Percentiles rank a stretch among this genome's conserved stretches.
Evolutionary conservation across 2,888 invertebrate genomes (phyloP).

Genomic region (Taphrorychus bicolor): DNA sequence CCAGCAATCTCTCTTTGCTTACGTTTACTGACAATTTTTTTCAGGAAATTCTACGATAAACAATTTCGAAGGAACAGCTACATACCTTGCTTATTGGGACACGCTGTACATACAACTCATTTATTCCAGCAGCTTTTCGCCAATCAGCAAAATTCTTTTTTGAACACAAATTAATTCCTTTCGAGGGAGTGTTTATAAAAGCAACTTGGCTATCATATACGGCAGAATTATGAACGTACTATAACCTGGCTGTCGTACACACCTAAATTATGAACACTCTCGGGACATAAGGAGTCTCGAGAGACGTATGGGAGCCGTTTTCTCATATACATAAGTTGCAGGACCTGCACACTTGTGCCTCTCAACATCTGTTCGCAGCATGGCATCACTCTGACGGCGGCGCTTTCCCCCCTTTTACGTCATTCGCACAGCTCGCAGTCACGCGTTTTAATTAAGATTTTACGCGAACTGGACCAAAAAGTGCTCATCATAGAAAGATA

Average conservation of each 20-base stretch:
- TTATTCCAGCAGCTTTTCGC: too few relatives aligned
- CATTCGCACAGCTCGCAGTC: background rate
- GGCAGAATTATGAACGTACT: background rate
- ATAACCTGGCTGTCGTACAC: background rate
- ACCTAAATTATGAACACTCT: background rate
- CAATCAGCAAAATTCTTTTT: too few relatives aligned
- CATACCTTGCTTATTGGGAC: too few relatives aligned
- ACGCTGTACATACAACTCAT: too few relatives aligned
- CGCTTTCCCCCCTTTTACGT: background rate
- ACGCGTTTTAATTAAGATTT: background rate
- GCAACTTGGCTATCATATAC: background rate
- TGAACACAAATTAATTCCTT: too few relatives aligned
- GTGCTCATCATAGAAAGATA: too few relatives aligned
- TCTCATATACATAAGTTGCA: conserved; percentile 2
- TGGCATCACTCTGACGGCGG: background rate
- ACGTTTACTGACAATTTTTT: too few relatives aligned
- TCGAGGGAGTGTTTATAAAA: too few relatives aligned
- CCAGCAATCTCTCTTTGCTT: too few relatives aligned
- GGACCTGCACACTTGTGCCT: background rate
- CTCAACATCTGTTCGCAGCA: background rate
- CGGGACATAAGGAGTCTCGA: background rate
- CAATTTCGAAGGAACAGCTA: too few relatives aligned
- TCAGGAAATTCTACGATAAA: too few relatives aligned
- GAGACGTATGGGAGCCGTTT: background rate
- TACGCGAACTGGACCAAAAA: background rate